Percentiles rank a stretch among this genome's conserved stretches.
Conservation (phyloP, 2,888 invertebrate species). For the Phyto melanocephala region DNA sequence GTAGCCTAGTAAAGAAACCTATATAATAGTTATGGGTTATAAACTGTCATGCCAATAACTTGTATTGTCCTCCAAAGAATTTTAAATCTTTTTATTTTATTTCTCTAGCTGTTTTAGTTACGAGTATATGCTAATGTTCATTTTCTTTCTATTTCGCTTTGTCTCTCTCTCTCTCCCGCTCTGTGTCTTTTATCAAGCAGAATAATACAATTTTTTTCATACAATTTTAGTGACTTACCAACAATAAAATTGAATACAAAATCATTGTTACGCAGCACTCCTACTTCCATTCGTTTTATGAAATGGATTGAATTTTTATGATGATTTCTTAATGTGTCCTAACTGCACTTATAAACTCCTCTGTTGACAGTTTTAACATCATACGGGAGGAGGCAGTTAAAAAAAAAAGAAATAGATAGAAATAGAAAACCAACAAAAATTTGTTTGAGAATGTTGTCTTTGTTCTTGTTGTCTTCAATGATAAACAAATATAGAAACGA, state of each 20-base stretch:
- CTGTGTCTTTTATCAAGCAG: no score
- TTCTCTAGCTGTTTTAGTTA: neutral
- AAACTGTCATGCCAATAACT: neutral
- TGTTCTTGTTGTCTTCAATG: slow-evolving; percentile 35
- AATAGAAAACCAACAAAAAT: slow-evolving; percentile 35
- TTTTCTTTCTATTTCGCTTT: neutral
- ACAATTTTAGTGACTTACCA: neutral
- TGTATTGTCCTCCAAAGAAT: neutral
- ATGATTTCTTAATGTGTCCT: slow-evolving; percentile 40
- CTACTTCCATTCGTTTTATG: slow-evolving; percentile 2
- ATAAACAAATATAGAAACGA: slow-evolving; percentile 54
- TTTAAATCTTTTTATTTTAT: neutral
- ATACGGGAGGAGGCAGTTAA: slow-evolving; percentile 46
- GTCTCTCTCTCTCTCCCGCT: no score
- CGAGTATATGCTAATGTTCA: neutral
- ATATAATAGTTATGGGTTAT: neutral
- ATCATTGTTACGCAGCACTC: slow-evolving; percentile 7
- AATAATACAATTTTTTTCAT: neutral
- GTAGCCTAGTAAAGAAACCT: neutral
- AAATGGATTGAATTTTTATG: slow-evolving; percentile 43
- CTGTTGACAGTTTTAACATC: slow-evolving; percentile 45
- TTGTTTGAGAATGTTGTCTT: neutral
- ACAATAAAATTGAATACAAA: slow-evolving; percentile 5
- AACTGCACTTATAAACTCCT: slow-evolving; percentile 49
- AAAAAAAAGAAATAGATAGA: slow-evolving; percentile 44